Percentiles rank a stretch among this genome's conserved stretches.
Conservation (phyloP, 2,797 vertebrate species). For the Acanthis flammea region DNA sequence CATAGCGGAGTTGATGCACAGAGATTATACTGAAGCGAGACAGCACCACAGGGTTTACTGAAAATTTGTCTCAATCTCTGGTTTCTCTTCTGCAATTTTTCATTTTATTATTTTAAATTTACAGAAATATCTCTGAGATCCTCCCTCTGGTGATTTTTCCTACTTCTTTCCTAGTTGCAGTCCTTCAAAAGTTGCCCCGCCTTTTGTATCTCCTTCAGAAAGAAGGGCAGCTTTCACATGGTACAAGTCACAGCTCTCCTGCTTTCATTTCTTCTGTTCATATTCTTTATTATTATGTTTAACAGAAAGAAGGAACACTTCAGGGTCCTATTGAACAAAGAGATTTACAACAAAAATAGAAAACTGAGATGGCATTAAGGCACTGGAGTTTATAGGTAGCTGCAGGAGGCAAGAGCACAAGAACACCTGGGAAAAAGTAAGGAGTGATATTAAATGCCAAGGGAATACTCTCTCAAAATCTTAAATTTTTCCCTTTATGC, state of each 20-base stretch:
- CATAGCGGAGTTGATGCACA: background rate
- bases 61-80: background rate
- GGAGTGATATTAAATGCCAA: background rate
- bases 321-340: slow-evolving; percentile 20
- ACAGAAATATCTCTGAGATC: background rate
- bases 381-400: slow-evolving; percentile 22
- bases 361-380: background rate
- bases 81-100: background rate
- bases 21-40: background rate
- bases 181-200: background rate
- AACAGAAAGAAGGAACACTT: slow-evolving; percentile 31
- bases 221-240: background rate
- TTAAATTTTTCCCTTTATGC: background rate
- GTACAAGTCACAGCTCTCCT: background rate
- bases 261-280: background rate
- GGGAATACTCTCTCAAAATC: background rate
- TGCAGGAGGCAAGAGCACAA: slow-evolving; percentile 12
- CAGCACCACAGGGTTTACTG: background rate
- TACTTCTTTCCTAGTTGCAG: background rate
- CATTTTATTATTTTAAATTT: background rate
- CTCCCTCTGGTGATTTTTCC: background rate
- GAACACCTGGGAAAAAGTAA: slow-evolving; percentile 15
- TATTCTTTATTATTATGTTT: slow-evolving; percentile 27
- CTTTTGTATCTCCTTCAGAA: slow-evolving; percentile 24
- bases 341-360: slow-evolving; percentile 49